phyloP scores from a whole-genome alignment of 2,113 vertebrate species.

The Pelecanoides urinatrix region DNA sequence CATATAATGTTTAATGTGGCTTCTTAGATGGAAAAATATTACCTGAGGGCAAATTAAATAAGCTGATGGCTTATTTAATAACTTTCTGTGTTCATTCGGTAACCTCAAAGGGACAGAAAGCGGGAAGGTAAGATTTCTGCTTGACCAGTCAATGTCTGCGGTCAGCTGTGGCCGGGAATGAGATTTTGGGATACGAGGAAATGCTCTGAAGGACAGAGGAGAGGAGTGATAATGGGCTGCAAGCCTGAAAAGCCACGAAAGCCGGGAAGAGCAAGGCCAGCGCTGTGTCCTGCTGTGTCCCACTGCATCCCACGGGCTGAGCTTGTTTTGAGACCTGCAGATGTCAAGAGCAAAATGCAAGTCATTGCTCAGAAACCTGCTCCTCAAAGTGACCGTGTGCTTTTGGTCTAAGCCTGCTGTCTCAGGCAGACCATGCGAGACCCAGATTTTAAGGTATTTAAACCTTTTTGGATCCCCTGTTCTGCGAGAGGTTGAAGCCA shows the following conservation, averaged over 20 bases:
- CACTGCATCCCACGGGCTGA: background rate
- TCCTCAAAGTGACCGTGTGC: background rate
- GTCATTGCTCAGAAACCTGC: background rate
- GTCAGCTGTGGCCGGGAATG: background rate
- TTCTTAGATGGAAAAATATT: background rate
- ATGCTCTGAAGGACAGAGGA: background rate
- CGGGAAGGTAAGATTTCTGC: background rate
- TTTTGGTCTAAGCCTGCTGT: background rate
- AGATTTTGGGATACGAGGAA: background rate
- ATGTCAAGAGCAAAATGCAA: background rate
- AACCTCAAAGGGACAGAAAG: background rate
- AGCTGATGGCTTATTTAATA: background rate
- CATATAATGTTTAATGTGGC: background rate
- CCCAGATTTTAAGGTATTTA: background rate
- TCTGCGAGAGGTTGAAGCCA: background rate
- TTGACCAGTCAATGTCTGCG: background rate
- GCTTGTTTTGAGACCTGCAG: background rate
- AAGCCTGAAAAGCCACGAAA: background rate
- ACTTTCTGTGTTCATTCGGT: background rate
- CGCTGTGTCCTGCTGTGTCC: rapidly evolving
- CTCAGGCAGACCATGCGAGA: background rate
- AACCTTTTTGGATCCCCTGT: background rate
- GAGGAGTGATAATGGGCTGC: background rate
- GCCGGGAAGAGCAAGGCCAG: background rate
- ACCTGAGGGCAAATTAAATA: background rate